Base-by-base conservation (phyloP, 2,113 vertebrate species). In the Psettodes erumei region DNA sequence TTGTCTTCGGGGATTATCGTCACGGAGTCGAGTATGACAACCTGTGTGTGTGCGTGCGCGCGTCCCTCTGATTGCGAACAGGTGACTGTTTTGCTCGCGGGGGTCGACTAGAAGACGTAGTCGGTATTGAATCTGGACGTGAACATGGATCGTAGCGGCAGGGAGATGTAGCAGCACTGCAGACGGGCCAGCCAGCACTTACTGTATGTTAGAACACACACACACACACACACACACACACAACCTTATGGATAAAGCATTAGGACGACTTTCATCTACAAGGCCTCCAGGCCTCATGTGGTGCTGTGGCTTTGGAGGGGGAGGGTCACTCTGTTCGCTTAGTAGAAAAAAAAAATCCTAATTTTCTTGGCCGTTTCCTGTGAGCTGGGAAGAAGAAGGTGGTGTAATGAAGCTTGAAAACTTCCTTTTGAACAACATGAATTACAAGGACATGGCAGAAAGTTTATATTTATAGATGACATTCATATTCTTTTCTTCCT, bases 1-100 rank as follows among this genome's bases (percentile, higher is more conserved):
- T 45, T 54, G 79, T 79, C 82, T 64, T 70, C 51, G n/a, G 27
- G 42, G 74, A 77, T 82, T 69, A 70, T 45, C 59, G 54, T 77
- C 79, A 67, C 58, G 7, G 19, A 35, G 62, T 47, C 54, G 35
- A 65, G 69, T 19, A 37, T 72, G 75, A 80, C 47, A 0, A 55
- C 40, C 32, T 66, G 13, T 70, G 71, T 18, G 3, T 56, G 47
- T 6, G 2, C 53, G 30, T 60, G 42, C 50, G 53, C 13, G 35
- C 63, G 70, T 32, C 21, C 58, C 45, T 23, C 27, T 60, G 75
- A 84, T 65, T 25, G 4, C 11, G 33, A 75, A 27, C 77, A 61
- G 74, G 61, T 84, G 61, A 59, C 32, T 1, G 45, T 28, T 48
- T 35, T 32, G 60, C 47, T 60, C 37, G 55, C 25, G 63, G 53